Conservation (phyloP, 2,113 vertebrate genomes). For the Centropus bengalensis region DNA sequence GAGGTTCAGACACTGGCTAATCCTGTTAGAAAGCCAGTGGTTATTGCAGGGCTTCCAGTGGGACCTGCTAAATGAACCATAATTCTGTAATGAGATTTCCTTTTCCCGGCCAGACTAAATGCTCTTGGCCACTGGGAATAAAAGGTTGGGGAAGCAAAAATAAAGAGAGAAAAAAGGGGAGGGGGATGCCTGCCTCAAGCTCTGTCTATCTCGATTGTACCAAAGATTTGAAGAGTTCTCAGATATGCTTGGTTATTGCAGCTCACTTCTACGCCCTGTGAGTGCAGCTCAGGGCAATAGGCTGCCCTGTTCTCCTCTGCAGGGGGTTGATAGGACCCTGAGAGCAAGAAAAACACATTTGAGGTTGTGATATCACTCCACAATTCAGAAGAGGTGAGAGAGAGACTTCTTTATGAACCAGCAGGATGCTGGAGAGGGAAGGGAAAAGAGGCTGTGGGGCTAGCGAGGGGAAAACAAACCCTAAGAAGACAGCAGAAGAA, state of each 20-base stretch:
- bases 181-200: not conserved
- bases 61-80: slow-evolving; percentile 61
- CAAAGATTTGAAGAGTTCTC: not conserved
- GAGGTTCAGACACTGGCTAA: slow-evolving; percentile 63
- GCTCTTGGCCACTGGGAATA: slow-evolving; percentile 58
- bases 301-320: not conserved
- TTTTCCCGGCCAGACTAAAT: slow-evolving; percentile 56
- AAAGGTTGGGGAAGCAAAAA: not conserved
- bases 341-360: not conserved
- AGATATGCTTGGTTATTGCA: not conserved
- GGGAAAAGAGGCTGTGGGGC: not conserved
- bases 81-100: slow-evolving; percentile 74
- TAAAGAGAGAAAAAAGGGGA: not conserved
- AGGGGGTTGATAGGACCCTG: not conserved
- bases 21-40: slow-evolving; percentile 71
- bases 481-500: not conserved
- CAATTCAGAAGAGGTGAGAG: not conserved
- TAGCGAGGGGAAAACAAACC: accelerated
- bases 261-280: accelerated
- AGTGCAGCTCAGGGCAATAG: not conserved
- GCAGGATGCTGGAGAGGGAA: not conserved
- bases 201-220: not conserved
- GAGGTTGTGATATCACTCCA: not conserved
- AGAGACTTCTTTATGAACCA: not conserved
- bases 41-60: slow-evolving; percentile 69